Conservation (phyloP, 2,113 vertebrate species). For the Phainopepla nitens region DNA sequence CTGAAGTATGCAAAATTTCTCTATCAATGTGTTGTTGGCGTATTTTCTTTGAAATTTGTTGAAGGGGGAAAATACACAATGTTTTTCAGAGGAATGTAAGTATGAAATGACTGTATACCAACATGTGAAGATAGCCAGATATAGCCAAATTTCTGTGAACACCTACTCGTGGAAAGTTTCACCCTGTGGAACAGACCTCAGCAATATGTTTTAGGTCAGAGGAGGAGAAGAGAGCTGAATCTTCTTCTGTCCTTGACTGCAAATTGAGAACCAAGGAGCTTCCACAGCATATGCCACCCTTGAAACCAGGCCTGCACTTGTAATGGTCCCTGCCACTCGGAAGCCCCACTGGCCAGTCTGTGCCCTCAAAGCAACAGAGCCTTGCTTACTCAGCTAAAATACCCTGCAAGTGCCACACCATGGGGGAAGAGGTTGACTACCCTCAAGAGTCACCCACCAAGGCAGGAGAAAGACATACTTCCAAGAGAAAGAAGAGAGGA, state of each 20-base stretch:
- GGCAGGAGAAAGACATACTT: neutral
- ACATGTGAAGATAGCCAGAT: neutral
- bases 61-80: neutral
- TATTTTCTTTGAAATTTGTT: conserved; percentile 29
- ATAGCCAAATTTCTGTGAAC: neutral
- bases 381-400: neutral
- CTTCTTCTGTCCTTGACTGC: neutral
- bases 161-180: conserved; percentile 27
- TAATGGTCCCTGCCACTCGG: fast-evolving
- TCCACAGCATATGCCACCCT: neutral
- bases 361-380: neutral
- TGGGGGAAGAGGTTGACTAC: neutral
- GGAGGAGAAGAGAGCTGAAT: neutral
- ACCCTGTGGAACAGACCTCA: neutral
- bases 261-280: neutral
- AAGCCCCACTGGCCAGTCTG: neutral
- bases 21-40: neutral
- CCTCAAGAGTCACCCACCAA: neutral
- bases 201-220: neutral
- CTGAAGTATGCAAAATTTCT: neutral
- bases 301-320: neutral
- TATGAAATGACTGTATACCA: conserved; percentile 28
- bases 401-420: neutral
- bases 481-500: neutral
- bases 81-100: conserved; percentile 15